These are phyloP conservation scores for Euspilapteryx auroguttella DNA, from an alignment of 2,888 invertebrate genomes.

Conservation along the genomic window DNA sequence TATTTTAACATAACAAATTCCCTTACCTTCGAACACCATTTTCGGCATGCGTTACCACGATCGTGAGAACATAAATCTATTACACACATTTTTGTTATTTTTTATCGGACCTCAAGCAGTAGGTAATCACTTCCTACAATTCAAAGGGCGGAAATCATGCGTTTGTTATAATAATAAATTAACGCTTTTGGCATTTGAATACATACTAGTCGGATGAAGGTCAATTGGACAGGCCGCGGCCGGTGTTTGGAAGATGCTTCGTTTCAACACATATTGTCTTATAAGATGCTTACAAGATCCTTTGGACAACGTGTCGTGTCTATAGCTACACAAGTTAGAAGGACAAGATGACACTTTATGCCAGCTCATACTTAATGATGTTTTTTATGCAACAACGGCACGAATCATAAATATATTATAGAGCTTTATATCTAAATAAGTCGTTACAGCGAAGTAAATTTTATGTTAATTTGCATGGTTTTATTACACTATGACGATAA, in stretches of 20 bases:
- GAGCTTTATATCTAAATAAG: too few species aligned
- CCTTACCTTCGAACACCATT: slow-evolving; percentile 25
- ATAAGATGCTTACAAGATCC: too few species aligned
- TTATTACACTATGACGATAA: too few species aligned
- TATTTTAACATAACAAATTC: slow-evolving; percentile 9
- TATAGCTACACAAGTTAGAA: too few species aligned
- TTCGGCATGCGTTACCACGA: slow-evolving; percentile 26
- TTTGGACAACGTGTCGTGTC: too few species aligned
- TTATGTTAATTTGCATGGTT: too few species aligned
- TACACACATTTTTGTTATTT: slow-evolving; percentile 42
- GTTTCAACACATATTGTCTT: too few species aligned
- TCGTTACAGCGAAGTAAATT: too few species aligned
- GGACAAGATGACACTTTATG: too few species aligned
- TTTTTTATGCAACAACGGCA: too few species aligned
- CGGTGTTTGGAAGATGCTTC: slow-evolving; percentile 22
- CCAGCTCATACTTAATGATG: too few species aligned
- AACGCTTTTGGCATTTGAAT: slow-evolving; percentile 38
- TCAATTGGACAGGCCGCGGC: slow-evolving; percentile 27
- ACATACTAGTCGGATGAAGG: slow-evolving; percentile 36
- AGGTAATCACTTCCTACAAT: slow-evolving; percentile 55
- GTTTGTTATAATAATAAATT: slow-evolving; percentile 49
- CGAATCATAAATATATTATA: too few species aligned
- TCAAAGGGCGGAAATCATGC: slow-evolving; percentile 53
- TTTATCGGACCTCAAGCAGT: slow-evolving; percentile 25
- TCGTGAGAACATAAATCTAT: slow-evolving; percentile 32